Conservation (phyloP, 1,140 invertebrate species). For the Drosophila nannoptera region DNA sequence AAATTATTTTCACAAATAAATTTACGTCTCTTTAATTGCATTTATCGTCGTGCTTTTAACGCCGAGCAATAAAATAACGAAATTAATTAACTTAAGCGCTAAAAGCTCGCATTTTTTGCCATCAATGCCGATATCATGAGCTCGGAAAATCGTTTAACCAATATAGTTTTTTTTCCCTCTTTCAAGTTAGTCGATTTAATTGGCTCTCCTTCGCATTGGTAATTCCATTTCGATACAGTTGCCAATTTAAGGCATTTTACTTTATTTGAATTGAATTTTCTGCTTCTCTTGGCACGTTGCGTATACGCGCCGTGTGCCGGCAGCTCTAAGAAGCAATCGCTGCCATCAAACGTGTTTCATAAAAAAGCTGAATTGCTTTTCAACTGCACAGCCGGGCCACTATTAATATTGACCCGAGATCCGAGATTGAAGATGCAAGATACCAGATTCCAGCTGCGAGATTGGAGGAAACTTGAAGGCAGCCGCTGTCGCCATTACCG, state of each 20-base stretch:
- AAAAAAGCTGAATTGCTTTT: conserved; percentile 19
- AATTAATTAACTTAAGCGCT: conserved; percentile 1
- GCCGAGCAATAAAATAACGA: not conserved
- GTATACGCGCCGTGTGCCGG: conserved; percentile 24
- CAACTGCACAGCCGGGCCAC: conserved; percentile 13
- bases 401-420: conserved; percentile 48
- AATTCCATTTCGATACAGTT: too few relatives aligned
- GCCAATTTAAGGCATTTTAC: not conserved
- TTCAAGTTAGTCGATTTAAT: too few relatives aligned
- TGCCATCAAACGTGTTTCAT: conserved; percentile 23
- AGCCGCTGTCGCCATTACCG: conserved; percentile 25
- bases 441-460: too few relatives aligned
- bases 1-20: conserved; percentile 50
- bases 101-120: not conserved
- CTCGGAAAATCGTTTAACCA: not conserved
- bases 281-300: conserved; percentile 5
- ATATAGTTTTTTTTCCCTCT: too few relatives aligned
- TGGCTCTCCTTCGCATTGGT: too few relatives aligned
- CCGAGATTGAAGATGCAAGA: not conserved
- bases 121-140: not conserved
- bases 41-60: conserved; percentile 16
- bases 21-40: conserved; percentile 50
- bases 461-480: conserved; percentile 36
- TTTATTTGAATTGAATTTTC: not conserved
- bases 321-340: conserved; percentile 14